phyloP scores from a whole-genome alignment of 2,113 vertebrate species.

The Procapra przewalskii region DNA sequence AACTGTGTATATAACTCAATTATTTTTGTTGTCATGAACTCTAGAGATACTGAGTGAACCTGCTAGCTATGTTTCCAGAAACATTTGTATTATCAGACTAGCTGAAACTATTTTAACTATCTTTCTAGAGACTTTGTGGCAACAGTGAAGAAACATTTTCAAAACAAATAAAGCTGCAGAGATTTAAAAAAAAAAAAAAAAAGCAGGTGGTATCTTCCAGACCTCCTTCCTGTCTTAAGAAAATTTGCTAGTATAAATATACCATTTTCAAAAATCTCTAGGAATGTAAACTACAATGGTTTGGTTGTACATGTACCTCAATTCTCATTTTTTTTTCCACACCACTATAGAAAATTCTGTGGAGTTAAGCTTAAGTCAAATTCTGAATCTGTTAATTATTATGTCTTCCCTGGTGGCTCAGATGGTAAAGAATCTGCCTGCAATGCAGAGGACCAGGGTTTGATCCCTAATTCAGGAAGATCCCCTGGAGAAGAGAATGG shows the following conservation, averaged over 20 bases:
- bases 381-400: neutral
- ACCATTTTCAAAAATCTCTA: neutral
- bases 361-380: neutral
- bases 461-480: neutral
- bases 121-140: neutral
- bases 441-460: neutral
- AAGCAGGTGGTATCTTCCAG: neutral
- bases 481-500: neutral
- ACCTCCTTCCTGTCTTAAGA: neutral
- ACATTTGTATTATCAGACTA: neutral
- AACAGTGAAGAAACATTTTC: conserved; percentile 23
- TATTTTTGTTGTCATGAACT: neutral
- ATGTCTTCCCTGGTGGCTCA: neutral
- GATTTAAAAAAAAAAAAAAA: neutral
- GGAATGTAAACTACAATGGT: neutral
- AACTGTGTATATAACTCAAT: neutral
- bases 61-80: conserved; percentile 23
- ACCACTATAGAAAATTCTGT: neutral
- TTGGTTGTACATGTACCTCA: neutral
- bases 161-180: conserved; percentile 23
- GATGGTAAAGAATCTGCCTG: neutral
- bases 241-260: neutral
- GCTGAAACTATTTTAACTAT: conserved; percentile 44
- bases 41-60: neutral
- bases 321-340: neutral